phyloP scores from a whole-genome alignment of 2,888 invertebrate genomes.

The Bedellia somnulentella region DNA sequence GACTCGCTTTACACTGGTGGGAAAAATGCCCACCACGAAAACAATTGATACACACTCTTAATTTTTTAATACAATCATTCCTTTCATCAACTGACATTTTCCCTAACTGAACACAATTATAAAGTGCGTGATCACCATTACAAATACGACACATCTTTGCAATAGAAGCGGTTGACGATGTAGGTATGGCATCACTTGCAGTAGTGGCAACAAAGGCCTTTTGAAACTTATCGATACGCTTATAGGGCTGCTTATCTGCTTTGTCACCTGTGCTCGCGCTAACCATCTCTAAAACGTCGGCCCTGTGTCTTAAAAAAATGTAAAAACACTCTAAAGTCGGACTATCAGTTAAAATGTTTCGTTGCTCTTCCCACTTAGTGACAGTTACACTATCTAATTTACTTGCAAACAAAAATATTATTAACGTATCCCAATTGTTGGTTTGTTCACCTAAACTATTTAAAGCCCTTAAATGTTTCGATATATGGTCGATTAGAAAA shows the following conservation, averaged over 20 bases:
- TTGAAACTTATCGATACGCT: no score
- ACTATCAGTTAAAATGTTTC: neutral
- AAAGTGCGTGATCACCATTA: neutral
- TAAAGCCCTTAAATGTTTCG: conserved; percentile 1
- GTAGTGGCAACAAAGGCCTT: no score
- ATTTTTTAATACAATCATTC: neutral
- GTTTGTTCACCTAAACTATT: neutral
- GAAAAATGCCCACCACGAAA: conserved; percentile 1
- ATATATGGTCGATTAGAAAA: neutral
- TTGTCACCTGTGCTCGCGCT: no score
- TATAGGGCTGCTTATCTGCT: no score
- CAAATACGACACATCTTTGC: neutral
- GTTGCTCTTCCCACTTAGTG: conserved; percentile 3
- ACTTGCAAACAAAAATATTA: neutral
- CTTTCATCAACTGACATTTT: neutral
- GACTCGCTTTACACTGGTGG: neutral
- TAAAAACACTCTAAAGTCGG: neutral
- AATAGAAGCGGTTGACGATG: neutral
- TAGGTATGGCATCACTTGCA: no score
- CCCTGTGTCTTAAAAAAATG: neutral
- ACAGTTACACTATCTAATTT: conserved; percentile 1
- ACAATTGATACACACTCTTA: conserved; percentile 2
- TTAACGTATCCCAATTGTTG: conserved; percentile 2
- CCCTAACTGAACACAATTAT: neutral
- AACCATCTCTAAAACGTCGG: conserved; percentile 3